phyloP scores from a whole-genome alignment of 2,888 invertebrate species.

The Ophion slaviceki region DNA sequence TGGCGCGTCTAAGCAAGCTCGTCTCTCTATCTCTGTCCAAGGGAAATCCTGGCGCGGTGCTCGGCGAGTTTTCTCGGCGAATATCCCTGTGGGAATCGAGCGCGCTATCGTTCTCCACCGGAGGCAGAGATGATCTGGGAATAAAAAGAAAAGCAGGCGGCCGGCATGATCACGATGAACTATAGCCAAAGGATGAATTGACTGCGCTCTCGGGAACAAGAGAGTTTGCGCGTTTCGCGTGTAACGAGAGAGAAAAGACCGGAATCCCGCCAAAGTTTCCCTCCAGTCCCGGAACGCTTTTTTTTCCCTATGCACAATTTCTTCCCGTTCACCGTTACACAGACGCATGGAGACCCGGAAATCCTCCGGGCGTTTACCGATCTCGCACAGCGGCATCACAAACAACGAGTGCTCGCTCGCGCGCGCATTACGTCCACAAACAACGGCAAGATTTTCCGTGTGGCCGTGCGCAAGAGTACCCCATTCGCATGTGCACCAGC shows the following conservation, averaged over 20 bases:
- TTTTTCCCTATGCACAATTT: constrained; percentile 48
- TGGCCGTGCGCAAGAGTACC: neutral
- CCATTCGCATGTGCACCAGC: neutral
- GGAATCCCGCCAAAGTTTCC: constrained; percentile 59
- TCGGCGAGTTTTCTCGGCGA: constrained; percentile 22
- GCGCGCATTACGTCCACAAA: constrained; percentile 35
- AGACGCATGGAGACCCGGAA: constrained; percentile 72
- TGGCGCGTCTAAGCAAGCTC: constrained; percentile 4
- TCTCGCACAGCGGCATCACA: constrained; percentile 58
- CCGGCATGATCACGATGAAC: constrained; percentile 43
- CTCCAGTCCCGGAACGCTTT: constrained; percentile 26
- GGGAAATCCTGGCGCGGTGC: constrained; percentile 33
- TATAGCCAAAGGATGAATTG: constrained; percentile 42
- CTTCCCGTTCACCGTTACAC: constrained; percentile 65
- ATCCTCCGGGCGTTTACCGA: constrained; percentile 74
- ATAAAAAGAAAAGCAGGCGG: constrained; percentile 29
- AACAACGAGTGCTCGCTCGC: constrained; percentile 21
- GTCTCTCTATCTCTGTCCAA: constrained; percentile 15
- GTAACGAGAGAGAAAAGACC: constrained; percentile 54
- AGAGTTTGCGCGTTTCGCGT: constrained; percentile 47
- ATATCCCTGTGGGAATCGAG: constrained; percentile 75
- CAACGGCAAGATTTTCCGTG: constrained; percentile 5
- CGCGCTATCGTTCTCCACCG: constrained; percentile 70
- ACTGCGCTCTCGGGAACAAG: constrained; percentile 27
- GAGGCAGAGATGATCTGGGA: constrained; percentile 33